Evolutionary conservation across 2,888 invertebrate species (phyloP).

Genomic region (Acanthosepion esculentum): DNA sequence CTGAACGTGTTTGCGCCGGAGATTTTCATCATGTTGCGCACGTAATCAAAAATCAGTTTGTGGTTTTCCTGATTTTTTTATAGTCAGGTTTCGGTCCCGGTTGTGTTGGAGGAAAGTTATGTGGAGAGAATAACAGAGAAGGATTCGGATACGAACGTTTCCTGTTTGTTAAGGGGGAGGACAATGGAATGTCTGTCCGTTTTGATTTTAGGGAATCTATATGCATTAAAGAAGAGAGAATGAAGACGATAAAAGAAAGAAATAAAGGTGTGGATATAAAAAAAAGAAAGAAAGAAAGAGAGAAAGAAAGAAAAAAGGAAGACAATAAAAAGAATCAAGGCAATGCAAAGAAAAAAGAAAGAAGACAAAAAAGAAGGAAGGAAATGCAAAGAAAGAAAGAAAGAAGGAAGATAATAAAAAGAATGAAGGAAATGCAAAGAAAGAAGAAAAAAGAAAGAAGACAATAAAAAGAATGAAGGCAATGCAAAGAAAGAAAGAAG

Average conservation of each 20-base stretch:
- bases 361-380: too few relatives aligned
- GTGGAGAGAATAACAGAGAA: background rate
- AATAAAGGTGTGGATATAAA: too few relatives aligned
- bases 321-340: too few relatives aligned
- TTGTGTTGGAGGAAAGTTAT: background rate
- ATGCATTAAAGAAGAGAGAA: background rate
- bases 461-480: too few relatives aligned
- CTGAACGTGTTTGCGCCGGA: too few relatives aligned
- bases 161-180: background rate
- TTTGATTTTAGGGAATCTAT: background rate
- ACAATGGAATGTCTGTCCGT: background rate
- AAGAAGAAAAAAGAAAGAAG: too few relatives aligned
- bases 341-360: background rate
- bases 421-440: too few relatives aligned
- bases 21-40: background rate
- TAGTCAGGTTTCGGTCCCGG: background rate
- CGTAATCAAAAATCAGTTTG: background rate
- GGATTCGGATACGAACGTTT: background rate
- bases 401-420: too few relatives aligned
- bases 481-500: too few relatives aligned
- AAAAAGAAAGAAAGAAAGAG: background rate
- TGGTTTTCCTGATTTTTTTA: conserved; percentile 8
- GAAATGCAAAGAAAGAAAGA: background rate
- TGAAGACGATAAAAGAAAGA: too few relatives aligned
- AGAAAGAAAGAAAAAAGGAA: background rate